A percentile compares a stretch with the other conserved stretches of the same genome.
Evolutionary conservation across 2,888 invertebrate genomes (phyloP).

Genomic region (Gibbula magus): DNA sequence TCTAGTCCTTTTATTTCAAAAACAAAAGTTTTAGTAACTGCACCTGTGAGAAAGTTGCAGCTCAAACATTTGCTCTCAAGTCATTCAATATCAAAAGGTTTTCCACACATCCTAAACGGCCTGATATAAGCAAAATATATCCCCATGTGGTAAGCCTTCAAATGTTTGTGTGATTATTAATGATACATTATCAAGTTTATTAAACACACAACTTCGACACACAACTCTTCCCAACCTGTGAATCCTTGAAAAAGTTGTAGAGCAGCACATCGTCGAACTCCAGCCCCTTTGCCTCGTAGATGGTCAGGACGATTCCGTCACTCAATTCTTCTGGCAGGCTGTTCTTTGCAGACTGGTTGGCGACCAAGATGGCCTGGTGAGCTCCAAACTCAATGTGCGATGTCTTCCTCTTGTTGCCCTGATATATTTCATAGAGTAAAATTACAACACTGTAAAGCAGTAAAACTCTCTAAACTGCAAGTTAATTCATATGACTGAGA

Average conservation of each 20-base stretch:
- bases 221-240: constrained; percentile 50
- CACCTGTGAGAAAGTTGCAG: too few relatives aligned
- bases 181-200: too few relatives aligned
- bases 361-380: constrained; percentile 64
- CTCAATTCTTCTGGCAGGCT: constrained; percentile 62
- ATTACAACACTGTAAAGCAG: background rate
- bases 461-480: background rate
- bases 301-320: constrained; percentile 65
- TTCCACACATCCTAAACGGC: too few relatives aligned
- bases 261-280: constrained; percentile 71
- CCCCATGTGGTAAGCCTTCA: too few relatives aligned
- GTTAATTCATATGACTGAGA: background rate
- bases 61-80: too few relatives aligned
- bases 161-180: too few relatives aligned
- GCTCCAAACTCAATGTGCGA: constrained; percentile 49
- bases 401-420: background rate
- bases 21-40: too few relatives aligned
- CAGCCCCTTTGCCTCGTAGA: constrained; percentile 70
- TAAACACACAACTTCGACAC: too few relatives aligned
- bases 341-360: constrained; percentile 60
- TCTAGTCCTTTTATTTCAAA: too few relatives aligned
- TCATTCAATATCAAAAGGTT: too few relatives aligned
- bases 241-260: constrained; percentile 72
- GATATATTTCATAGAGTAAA: background rate
- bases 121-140: too few relatives aligned